Percentiles rank a stretch among this genome's conserved stretches.
Evolutionary conservation across 2,113 vertebrate genomes (phyloP).

Genomic region (Triplophysa rosa): DNA sequence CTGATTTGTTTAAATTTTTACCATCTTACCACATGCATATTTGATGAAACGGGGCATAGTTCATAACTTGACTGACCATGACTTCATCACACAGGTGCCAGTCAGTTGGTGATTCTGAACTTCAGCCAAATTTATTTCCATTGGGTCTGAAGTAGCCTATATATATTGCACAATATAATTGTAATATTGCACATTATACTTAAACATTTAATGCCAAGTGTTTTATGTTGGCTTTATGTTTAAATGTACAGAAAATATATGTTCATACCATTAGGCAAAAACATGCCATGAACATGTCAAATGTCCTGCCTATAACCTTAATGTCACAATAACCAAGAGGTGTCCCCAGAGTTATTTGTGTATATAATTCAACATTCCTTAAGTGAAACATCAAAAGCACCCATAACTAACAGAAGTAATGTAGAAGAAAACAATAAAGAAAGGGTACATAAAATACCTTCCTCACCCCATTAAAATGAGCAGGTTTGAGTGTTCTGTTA

Average conservation of each 20-base stretch:
- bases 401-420: conserved; percentile 51
- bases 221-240: not conserved
- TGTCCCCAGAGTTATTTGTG: not conserved
- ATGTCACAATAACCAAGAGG: not conserved
- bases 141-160: not conserved
- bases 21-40: too few relatives aligned
- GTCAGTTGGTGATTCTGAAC: not conserved
- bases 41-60: too few relatives aligned
- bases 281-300: not conserved
- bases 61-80: too few relatives aligned
- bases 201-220: too few relatives aligned
- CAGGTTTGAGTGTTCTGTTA: conserved; percentile 34
- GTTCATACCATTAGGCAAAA: not conserved
- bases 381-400: conserved; percentile 59
- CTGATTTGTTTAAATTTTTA: too few relatives aligned
- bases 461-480: conserved; percentile 50
- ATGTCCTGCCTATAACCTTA: not conserved
- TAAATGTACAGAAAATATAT: not conserved
- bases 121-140: not conserved
- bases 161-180: not conserved
- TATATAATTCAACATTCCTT: conserved; percentile 18
- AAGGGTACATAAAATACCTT: conserved; percentile 59
- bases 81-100: too few relatives aligned
- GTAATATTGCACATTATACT: not conserved
- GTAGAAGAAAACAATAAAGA: conserved; percentile 51